A percentile compares a stretch with the other conserved stretches of the same genome.
phyloP scores from a whole-genome alignment of 37 sponge, comb jelly and placozoan genomes.

The Eunapius fragilis region DNA sequence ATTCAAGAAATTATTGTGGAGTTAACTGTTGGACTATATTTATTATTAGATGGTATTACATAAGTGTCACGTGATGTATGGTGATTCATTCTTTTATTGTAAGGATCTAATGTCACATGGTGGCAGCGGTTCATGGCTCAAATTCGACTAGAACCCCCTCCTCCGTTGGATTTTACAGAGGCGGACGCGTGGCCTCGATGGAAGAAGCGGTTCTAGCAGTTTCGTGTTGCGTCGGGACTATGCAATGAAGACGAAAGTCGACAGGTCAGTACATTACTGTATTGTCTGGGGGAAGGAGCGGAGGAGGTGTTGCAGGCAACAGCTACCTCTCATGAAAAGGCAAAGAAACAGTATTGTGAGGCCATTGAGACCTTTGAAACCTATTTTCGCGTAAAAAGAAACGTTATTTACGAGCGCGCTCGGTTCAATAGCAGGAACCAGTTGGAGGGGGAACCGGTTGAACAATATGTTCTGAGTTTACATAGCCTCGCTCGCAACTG shows the following conservation, averaged over 20 bases:
- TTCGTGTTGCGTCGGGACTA: slow-evolving; percentile 8
- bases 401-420: too few relatives aligned
- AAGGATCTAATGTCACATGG: not conserved
- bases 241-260: not conserved
- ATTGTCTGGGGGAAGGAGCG: slow-evolving; percentile 36
- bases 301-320: slow-evolving; percentile 12
- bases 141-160: not conserved
- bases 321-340: not conserved
- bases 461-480: slow-evolving; percentile 12
- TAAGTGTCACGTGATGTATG: too few relatives aligned
- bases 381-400: too few relatives aligned
- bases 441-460: slow-evolving; percentile 15
- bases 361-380: slow-evolving; percentile 15
- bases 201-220: slow-evolving; percentile 28
- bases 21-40: too few relatives aligned
- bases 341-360: not conserved
- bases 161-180: not conserved
- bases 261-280: too few relatives aligned
- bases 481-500: not conserved
- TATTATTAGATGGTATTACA: too few relatives aligned
- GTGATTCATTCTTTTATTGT: too few relatives aligned
- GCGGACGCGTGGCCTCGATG: not conserved
- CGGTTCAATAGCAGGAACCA: slow-evolving; percentile 5
- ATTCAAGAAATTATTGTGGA: too few relatives aligned
- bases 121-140: slow-evolving; percentile 18